Percentiles rank a stretch among this genome's conserved stretches.
phyloP scores from a whole-genome alignment of 1,140 invertebrate genomes.

The Phenacoccus solenopsis region DNA sequence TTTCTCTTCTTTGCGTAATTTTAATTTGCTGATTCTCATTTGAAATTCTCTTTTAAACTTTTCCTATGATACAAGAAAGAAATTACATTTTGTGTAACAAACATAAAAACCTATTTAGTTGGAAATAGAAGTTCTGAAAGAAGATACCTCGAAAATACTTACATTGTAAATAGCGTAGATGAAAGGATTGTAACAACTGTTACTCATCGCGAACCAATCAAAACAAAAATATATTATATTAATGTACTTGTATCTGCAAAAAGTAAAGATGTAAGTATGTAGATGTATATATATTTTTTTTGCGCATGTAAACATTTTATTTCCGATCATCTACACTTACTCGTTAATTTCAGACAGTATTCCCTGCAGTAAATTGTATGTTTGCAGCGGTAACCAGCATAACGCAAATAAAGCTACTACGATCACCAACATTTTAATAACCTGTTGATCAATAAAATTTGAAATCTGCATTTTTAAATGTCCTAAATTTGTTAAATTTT shows the following conservation, averaged over 20 bases:
- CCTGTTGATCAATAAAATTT: too few species aligned
- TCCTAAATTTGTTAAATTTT: too few species aligned
- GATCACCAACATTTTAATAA: slow-evolving; percentile 71
- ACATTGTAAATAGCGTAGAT: slow-evolving; percentile 77
- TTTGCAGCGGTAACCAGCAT: slow-evolving; percentile 67
- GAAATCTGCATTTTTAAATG: too few species aligned
- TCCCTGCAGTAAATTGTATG: slow-evolving; percentile 55
- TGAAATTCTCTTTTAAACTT: slow-evolving; percentile 31
- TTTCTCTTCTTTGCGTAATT: slow-evolving; percentile 23
- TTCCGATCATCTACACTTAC: slow-evolving; percentile 37
- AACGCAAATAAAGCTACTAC: slow-evolving; percentile 63
- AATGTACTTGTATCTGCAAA: slow-evolving; percentile 51
- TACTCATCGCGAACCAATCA: slow-evolving; percentile 77
- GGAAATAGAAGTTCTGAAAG: too few species aligned
- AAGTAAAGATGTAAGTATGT: slow-evolving; percentile 3
- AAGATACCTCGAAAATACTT: too few species aligned
- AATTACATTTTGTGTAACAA: too few species aligned
- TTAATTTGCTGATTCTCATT: slow-evolving; percentile 22
- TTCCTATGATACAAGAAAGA: slow-evolving; percentile 26
- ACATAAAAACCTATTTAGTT: too few species aligned
- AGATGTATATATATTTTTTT: not conserved
- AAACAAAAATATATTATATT: slow-evolving; percentile 67
- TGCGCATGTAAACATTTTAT: slow-evolving; percentile 7
- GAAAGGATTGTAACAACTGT: slow-evolving; percentile 74
- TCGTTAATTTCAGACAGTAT: slow-evolving; percentile 53